Conservation (phyloP, 2,888 invertebrate species). For the Eurytoma adleriae region DNA sequence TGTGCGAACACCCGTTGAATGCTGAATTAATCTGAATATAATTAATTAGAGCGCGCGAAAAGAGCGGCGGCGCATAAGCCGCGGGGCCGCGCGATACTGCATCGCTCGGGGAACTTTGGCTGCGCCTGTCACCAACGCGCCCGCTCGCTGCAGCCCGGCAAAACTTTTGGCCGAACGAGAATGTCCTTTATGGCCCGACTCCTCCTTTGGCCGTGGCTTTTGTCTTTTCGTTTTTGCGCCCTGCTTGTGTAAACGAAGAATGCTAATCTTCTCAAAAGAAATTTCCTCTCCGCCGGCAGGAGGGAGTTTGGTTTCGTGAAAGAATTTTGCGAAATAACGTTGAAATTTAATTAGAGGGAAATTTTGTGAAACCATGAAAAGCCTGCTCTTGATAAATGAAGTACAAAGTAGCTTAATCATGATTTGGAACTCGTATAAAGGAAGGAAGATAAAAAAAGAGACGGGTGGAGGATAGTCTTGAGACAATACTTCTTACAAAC, state of each 20-base stretch:
- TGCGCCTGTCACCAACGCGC: not conserved
- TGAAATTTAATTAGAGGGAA: no score
- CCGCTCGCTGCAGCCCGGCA: not conserved
- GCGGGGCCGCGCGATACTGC: not conserved
- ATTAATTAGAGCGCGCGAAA: slow-evolving; percentile 61
- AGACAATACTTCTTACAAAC: not conserved
- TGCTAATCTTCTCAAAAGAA: not conserved
- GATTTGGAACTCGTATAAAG: no score
- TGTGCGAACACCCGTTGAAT: slow-evolving; percentile 43
- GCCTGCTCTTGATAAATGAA: no score
- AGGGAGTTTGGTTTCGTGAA: not conserved
- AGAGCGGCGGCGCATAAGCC: slow-evolving; percentile 10
- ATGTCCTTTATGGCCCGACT: slow-evolving; percentile 29
- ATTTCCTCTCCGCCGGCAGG: not conserved
- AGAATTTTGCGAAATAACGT: no score
- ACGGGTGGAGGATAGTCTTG: not conserved
- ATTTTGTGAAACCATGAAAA: no score
- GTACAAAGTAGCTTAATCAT: no score
- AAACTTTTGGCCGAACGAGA: slow-evolving; percentile 25
- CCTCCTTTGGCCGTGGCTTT: not conserved
- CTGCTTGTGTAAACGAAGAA: not conserved
- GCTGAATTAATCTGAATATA: slow-evolving; percentile 62
- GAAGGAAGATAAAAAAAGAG: not conserved
- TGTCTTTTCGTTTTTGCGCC: slow-evolving; percentile 6
- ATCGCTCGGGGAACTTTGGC: slow-evolving; percentile 43